phyloP scores from a whole-genome alignment of 2,797 vertebrate genomes.

The Clamator glandarius region DNA sequence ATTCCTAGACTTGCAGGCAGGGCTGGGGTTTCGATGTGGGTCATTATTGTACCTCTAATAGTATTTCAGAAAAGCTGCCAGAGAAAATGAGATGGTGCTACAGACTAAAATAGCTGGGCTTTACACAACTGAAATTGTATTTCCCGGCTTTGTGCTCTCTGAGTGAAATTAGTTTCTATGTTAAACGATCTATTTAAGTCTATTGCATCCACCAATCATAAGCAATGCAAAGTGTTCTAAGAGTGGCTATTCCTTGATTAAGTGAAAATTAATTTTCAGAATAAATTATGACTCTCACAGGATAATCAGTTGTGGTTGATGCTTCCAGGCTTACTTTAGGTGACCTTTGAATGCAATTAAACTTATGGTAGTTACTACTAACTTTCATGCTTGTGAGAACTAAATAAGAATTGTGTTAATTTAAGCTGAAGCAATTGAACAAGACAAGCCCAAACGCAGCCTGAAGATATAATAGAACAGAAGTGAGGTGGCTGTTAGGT shows the following conservation, averaged over 20 bases:
- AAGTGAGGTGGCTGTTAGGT: not conserved
- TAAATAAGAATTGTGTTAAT: not conserved
- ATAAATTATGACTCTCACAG: not conserved
- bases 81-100: not conserved
- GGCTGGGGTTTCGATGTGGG: not conserved
- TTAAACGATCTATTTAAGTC: not conserved
- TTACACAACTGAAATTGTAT: not conserved
- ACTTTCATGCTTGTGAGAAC: not conserved
- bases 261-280: not conserved
- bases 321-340: not conserved
- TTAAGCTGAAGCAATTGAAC: not conserved
- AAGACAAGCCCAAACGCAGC: not conserved
- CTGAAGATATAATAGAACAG: not conserved
- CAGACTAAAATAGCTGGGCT: not conserved
- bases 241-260: not conserved
- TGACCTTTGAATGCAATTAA: not conserved
- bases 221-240: not conserved
- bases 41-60: not conserved
- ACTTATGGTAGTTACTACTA: not conserved
- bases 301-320: not conserved
- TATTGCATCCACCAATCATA: not conserved
- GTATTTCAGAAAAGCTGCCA: not conserved
- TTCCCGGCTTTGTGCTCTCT: not conserved
- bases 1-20: not conserved
- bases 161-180: not conserved